Percentiles rank a stretch among this genome's conserved stretches.
Conservation (phyloP, 92 coral and sea anemone species). For the Phenganax stokvisi region DNA sequence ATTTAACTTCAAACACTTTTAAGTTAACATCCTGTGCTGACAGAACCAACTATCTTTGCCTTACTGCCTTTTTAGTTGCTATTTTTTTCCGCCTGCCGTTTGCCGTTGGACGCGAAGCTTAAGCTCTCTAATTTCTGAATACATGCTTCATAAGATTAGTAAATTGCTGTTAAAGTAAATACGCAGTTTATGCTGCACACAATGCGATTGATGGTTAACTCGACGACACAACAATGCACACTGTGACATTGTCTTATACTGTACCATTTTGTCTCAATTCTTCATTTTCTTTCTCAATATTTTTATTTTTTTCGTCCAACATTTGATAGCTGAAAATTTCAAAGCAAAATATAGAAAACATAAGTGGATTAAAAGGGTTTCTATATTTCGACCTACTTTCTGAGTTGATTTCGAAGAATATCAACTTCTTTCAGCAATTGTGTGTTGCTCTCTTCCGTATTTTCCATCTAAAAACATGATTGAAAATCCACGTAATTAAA, state of each 20-base stretch:
- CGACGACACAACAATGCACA: not conserved
- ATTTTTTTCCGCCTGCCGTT: too few relatives aligned
- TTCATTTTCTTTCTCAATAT: constrained; percentile 66
- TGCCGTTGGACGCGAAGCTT: too few relatives aligned
- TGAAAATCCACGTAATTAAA: not conserved
- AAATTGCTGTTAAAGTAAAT: not conserved
- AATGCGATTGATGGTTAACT: too few relatives aligned
- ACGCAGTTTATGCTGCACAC: too few relatives aligned
- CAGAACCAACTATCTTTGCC: too few relatives aligned
- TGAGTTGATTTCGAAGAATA: constrained; percentile 62
- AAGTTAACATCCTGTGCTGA: too few relatives aligned
- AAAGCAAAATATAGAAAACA: not conserved
- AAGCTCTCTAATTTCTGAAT: too few relatives aligned
- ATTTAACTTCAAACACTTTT: too few relatives aligned
- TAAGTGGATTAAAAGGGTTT: not conserved
- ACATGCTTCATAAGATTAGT: too few relatives aligned
- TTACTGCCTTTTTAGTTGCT: too few relatives aligned
- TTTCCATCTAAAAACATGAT: constrained; percentile 63
- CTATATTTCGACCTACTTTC: constrained; percentile 51
- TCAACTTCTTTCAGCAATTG: constrained; percentile 71
- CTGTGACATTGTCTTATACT: not conserved
- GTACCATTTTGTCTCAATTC: constrained; percentile 87
- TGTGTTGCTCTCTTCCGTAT: constrained; percentile 77
- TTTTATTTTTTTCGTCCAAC: constrained; percentile 64
- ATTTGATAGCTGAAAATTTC: constrained; percentile 53